Percentiles rank a stretch among this genome's conserved stretches.
Conservation (phyloP, 2,888 invertebrate genomes). For the Chironomus riparius region DNA sequence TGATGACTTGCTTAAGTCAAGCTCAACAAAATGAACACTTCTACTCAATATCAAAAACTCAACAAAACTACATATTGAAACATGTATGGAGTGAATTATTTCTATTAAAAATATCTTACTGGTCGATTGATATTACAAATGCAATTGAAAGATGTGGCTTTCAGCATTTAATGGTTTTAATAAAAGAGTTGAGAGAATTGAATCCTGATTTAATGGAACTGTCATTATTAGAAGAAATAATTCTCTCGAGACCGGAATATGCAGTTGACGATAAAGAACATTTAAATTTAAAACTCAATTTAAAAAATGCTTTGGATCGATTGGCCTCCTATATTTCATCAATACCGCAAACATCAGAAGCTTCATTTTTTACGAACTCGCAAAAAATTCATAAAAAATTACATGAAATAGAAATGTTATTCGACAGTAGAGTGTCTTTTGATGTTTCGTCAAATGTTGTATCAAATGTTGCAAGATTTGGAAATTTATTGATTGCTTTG, state of each 20-base stretch:
- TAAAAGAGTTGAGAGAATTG: constrained; percentile 40
- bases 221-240: constrained; percentile 44
- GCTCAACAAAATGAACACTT: constrained; percentile 50
- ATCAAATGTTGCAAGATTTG: neutral
- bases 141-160: constrained; percentile 37
- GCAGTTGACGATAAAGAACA: neutral
- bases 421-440: no score
- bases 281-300: neutral
- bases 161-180: constrained; percentile 36
- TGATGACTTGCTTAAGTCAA: constrained; percentile 49
- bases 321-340: constrained; percentile 2
- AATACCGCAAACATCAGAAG: neutral
- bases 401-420: no score
- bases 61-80: constrained; percentile 50
- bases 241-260: constrained; percentile 42
- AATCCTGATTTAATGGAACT: constrained; percentile 45
- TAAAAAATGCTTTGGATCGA: neutral
- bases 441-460: no score
- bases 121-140: constrained; percentile 45
- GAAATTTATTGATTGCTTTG: constrained; percentile 2
- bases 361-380: no score
- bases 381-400: no score
- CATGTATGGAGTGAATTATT: constrained; percentile 52
- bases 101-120: constrained; percentile 48
- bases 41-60: constrained; percentile 41